Evolutionary conservation across 1,140 invertebrate genomes (phyloP).

Genomic region (Drosophila prosaltans): DNA sequence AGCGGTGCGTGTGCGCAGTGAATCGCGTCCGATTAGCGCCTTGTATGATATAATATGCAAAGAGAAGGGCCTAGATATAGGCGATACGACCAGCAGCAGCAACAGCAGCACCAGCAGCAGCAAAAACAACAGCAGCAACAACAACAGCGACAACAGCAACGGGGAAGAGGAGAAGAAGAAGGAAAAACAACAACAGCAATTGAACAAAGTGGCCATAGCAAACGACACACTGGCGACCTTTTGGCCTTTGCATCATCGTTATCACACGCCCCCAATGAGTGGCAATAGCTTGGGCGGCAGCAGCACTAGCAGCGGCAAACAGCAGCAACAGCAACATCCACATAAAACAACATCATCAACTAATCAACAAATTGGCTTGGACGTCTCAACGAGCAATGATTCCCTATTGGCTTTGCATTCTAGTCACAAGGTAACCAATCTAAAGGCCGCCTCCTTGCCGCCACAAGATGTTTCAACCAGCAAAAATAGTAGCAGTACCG

Average conservation of each 20-base stretch:
- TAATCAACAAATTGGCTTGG: constrained; percentile 5
- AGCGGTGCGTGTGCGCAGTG: constrained; percentile 77
- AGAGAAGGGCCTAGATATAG: constrained; percentile 75
- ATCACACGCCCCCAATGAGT: constrained; percentile 64
- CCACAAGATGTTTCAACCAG: constrained; percentile 30
- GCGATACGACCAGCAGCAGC: constrained; percentile 54
- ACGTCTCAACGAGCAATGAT: constrained; percentile 30
- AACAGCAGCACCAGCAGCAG: constrained; percentile 50
- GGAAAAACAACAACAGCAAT: constrained; percentile 18
- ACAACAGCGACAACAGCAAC: neutral
- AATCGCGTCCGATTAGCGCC: constrained; percentile 79
- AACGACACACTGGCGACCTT: constrained; percentile 74
- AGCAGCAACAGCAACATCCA: constrained; percentile 19
- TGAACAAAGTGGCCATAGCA: constrained; percentile 22
- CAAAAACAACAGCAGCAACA: constrained; percentile 14
- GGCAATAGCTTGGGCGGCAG: constrained; percentile 40
- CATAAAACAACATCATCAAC: constrained; percentile 29
- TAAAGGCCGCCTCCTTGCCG: constrained; percentile 70
- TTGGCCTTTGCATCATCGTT: constrained; percentile 68
- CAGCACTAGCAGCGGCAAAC: constrained; percentile 13
- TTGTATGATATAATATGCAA: constrained; percentile 83
- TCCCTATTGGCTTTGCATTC: constrained; percentile 47
- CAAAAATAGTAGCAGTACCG: no score
- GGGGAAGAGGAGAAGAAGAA: constrained; percentile 27
- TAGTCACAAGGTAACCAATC: constrained; percentile 60